Evolutionary conservation across 2,113 vertebrate species (phyloP).

Genomic region (Poeciliopsis retropinna): DNA sequence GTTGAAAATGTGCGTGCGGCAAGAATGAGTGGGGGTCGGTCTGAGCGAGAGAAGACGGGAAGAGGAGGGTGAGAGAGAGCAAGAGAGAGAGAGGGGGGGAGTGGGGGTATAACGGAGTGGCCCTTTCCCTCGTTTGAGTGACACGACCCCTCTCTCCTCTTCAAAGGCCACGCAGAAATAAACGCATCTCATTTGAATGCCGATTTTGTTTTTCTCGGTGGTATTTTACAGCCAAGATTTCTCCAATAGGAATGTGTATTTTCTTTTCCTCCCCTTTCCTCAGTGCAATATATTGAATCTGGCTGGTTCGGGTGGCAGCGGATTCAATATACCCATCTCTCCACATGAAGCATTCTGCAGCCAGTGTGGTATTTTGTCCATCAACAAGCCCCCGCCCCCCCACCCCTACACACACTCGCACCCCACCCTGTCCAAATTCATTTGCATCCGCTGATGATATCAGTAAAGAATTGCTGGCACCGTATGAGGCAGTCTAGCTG

Average conservation of each 20-base stretch:
- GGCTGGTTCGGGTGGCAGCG: conserved; percentile 59
- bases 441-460: conserved; percentile 84
- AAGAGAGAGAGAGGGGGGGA: conserved; percentile 24
- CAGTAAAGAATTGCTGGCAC: conserved; percentile 80
- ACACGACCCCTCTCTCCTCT: conserved; percentile 83
- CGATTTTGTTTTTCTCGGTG: conserved; percentile 69
- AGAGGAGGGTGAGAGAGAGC: conserved; percentile 45
- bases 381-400: conserved; percentile 47
- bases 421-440: conserved; percentile 67
- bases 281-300: conserved; percentile 69
- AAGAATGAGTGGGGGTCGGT: conserved; percentile 68
- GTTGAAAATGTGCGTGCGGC: conserved; percentile 50
- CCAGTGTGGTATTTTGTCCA: conserved; percentile 72
- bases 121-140: conserved; percentile 82
- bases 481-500: conserved; percentile 54
- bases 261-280: conserved; percentile 8
- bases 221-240: conserved; percentile 65
- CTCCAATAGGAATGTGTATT: conserved; percentile 70
- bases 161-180: conserved; percentile 82
- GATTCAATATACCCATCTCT: conserved; percentile 74
- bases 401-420: conserved; percentile 6
- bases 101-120: conserved; percentile 67
- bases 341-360: conserved; percentile 68
- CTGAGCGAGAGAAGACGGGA: conserved; percentile 50
- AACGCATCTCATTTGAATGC: conserved; percentile 77